Conservation (phyloP, 2,113 vertebrate genomes). For the Perca fluviatilis region DNA sequence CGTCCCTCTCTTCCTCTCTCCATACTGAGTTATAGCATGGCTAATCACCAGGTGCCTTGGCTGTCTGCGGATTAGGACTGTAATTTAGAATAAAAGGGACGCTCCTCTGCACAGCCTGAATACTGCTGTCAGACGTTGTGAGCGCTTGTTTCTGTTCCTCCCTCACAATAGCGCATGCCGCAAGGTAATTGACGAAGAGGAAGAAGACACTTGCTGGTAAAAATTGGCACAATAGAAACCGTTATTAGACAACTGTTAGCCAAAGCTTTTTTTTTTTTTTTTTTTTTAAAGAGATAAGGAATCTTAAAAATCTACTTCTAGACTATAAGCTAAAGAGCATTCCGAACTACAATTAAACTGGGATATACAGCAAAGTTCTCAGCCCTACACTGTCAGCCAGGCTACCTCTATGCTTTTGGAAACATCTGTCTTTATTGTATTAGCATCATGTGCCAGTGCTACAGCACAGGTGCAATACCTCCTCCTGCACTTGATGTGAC, state of each 20-base stretch:
- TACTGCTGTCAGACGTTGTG: constrained; percentile 67
- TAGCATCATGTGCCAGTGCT: constrained; percentile 16
- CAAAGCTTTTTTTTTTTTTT: constrained; percentile 45
- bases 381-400: not conserved
- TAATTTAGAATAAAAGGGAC: constrained; percentile 65
- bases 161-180: constrained; percentile 83
- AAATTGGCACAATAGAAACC: constrained; percentile 91
- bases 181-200: constrained; percentile 80
- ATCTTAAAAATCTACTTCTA: constrained; percentile 62
- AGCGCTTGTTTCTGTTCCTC: constrained; percentile 62
- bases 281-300: constrained; percentile 58
- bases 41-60: constrained; percentile 67
- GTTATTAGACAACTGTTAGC: constrained; percentile 60
- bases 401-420: not conserved
- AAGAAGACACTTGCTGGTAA: constrained; percentile 93
- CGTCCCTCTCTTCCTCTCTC: constrained; percentile 23
- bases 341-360: constrained; percentile 10
- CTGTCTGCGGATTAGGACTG: constrained; percentile 47
- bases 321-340: constrained; percentile 24
- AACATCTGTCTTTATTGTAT: not conserved
- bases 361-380: constrained; percentile 9
- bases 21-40: constrained; percentile 29
- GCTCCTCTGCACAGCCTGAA: constrained; percentile 64
- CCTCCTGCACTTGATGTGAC: constrained; percentile 39
- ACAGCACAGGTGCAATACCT: constrained; percentile 17